Base-by-base conservation (phyloP, 1,140 invertebrate species). In the Rhagoletis pomonella region DNA sequence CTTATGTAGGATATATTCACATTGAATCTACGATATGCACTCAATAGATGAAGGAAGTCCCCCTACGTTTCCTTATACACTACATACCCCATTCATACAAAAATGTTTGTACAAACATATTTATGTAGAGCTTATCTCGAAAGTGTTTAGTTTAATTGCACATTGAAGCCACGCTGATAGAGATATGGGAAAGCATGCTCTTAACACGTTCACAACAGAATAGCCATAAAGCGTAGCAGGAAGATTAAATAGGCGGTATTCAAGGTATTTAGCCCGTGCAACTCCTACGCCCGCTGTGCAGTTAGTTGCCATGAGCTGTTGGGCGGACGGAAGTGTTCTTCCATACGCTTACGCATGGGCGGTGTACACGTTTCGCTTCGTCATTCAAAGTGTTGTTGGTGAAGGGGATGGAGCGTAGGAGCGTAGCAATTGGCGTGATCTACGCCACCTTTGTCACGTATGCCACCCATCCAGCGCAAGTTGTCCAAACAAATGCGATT, bases 101-200 rank as follows among this genome's bases (percentile, higher is more conserved):
- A 67, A 2, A 67, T 64, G 29, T 59, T 29, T 29, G 50, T 39
- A 73, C 14, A 10, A 47, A 73, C 14, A 73, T 14, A 42, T 73
- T 6, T 14, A 4, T 10, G 14, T 62, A 0, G 12, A 6, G 12
- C 44, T 73, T 47, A 73, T 73, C 67, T 47, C 3, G 4, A 73
- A 73, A 73, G 67, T 17, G 42, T 73, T 73, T 73, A 47, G 44
- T 73, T 73, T 73, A 73, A 73, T 73, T 73, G 42, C 44, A 44
- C 42, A 73, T 73, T 73, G 17, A 73, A 73, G 12, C n/a, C 67
- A 4, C 12, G 14, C 67, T 44, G 42, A 47, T 47, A 47, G 6
- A 73, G 44, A 73, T 73, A 44, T 73, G 42, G 42, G 6, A 47
- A 47, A 17, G 44, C 67, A 73, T 47, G 44, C 67, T 17, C 42